Evolutionary conservation across 2,113 vertebrate genomes (phyloP), one percentile per base, ranked within the genome.

Genomic region (Ginglymostoma cirratum): DNA sequence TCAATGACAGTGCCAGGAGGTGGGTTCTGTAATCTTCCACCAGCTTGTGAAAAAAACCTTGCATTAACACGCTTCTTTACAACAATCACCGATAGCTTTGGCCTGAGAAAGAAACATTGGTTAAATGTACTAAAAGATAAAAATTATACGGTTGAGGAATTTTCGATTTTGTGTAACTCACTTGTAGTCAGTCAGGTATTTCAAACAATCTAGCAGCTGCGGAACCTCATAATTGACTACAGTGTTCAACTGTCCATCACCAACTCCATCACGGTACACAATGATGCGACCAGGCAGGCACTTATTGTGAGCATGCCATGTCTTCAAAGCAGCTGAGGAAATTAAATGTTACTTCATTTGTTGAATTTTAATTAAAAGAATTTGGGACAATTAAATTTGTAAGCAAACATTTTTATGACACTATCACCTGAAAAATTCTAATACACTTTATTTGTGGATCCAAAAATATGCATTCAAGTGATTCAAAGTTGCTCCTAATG

Each of bases 231-330:
- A 99, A 96, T 97, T 98, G 67, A 99, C 99, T 89, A 99, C 96
- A 0, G 98, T 98, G 92, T 98, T 97, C 21, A 99, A 97, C 30
- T 99, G 99, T 10, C 99, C 99, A 0, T 99, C 99, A 0, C 99
- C 99, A 7, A 99, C 99, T 0, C 99, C 99, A 38, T 99, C 99
- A 4, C 99, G 97, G 96, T 99, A 99, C 96, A 99, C 98, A 0
- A 99, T 97, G 96, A 99, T 98, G 14, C 99, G 98, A 27, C 98
- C 97, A 0, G 99, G 99, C 96, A 99, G 97, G 96, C 96, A 97
- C 4, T 97, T 97, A 70, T 99, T 99, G 97, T 97, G 97, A 80
- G 97, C 98, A 61, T 97, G 96, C 97, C 98, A 99, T 0, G 97
- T 97, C 95, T 98, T 98, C 2, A 99, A 97, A 0, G 99, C 98